Percentiles rank a stretch among this genome's conserved stretches.
These are phyloP conservation scores for Labeo catla DNA, from an alignment of 2,113 vertebrate genomes.

Conservation along the genomic window DNA sequence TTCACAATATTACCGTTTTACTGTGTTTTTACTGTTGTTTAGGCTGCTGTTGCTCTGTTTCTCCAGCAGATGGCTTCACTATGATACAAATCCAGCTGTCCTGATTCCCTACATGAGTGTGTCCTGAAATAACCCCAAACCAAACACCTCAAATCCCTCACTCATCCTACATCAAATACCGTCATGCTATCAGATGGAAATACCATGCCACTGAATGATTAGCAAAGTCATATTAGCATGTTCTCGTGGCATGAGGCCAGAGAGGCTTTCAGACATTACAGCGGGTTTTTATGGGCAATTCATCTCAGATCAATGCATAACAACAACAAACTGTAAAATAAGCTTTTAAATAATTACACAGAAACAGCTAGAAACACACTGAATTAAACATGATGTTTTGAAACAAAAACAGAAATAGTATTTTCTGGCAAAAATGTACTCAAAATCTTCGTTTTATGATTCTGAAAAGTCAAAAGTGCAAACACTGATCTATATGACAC, in stretches of 20 bases:
- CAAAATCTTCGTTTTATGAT: too few relatives aligned
- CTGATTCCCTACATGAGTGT: not conserved
- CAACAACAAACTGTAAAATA: not conserved
- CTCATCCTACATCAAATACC: not conserved
- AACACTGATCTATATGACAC: too few relatives aligned
- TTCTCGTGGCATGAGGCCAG: not conserved
- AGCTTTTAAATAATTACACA: not conserved
- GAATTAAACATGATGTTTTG: too few relatives aligned
- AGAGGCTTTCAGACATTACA: not conserved
- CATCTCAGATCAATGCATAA: not conserved
- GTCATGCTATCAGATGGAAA: too few relatives aligned
- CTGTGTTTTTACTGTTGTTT: not conserved
- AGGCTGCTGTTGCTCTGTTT: not conserved
- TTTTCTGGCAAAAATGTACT: too few relatives aligned
- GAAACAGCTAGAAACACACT: too few relatives aligned
- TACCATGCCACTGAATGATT: not conserved
- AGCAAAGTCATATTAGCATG: not conserved
- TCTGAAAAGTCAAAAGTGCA: too few relatives aligned
- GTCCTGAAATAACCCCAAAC: constrained; percentile 31
- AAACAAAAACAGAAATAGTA: too few relatives aligned
- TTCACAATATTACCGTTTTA: not conserved
- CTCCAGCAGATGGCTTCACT: constrained; percentile 47
- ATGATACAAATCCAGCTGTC: not conserved
- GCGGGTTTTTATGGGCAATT: too few relatives aligned
- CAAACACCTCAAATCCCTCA: too few relatives aligned